Conservation (phyloP, 2,113 vertebrate species). For the Anoplopoma fimbria region DNA sequence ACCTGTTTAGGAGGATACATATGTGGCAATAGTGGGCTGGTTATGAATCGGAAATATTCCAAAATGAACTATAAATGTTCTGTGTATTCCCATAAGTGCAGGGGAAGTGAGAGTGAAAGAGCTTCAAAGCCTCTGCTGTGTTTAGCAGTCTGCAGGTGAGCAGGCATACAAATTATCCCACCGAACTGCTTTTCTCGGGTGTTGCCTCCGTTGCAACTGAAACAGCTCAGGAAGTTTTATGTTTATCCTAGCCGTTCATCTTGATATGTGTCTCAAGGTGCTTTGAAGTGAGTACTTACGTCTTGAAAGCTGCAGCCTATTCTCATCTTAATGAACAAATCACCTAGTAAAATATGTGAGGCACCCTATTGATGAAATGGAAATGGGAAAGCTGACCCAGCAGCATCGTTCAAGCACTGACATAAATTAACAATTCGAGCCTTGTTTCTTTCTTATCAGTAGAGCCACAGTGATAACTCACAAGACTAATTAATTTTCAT, state of each 20-base stretch:
- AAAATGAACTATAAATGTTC: constrained; percentile 50
- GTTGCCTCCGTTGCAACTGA: constrained; percentile 39
- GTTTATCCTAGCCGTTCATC: constrained; percentile 65
- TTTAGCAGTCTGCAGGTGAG: constrained; percentile 55
- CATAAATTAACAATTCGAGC: constrained; percentile 70
- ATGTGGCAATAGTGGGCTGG: not conserved
- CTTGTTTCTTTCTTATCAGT: constrained; percentile 65
- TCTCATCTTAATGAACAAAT: constrained; percentile 76
- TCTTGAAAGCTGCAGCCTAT: constrained; percentile 63
- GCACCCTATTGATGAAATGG: constrained; percentile 75
- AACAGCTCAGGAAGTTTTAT: constrained; percentile 59
- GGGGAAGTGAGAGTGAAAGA: constrained; percentile 16
- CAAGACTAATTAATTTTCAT: constrained; percentile 72
- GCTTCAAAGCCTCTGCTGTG: constrained; percentile 49
- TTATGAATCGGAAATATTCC: constrained; percentile 31
- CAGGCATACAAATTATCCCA: constrained; percentile 48
- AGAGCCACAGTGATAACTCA: constrained; percentile 55
- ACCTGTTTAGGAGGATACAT: constrained; percentile 21
- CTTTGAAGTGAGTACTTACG: constrained; percentile 68
- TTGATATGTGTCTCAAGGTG: constrained; percentile 59
- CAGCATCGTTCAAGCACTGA: constrained; percentile 61
- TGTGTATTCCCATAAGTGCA: constrained; percentile 39
- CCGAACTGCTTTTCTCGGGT: constrained; percentile 32
- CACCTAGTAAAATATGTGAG: constrained; percentile 73
- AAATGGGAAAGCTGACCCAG: constrained; percentile 79